phyloP scores from a whole-genome alignment of 2,113 vertebrate genomes.

The Leptocoma aspasia region DNA sequence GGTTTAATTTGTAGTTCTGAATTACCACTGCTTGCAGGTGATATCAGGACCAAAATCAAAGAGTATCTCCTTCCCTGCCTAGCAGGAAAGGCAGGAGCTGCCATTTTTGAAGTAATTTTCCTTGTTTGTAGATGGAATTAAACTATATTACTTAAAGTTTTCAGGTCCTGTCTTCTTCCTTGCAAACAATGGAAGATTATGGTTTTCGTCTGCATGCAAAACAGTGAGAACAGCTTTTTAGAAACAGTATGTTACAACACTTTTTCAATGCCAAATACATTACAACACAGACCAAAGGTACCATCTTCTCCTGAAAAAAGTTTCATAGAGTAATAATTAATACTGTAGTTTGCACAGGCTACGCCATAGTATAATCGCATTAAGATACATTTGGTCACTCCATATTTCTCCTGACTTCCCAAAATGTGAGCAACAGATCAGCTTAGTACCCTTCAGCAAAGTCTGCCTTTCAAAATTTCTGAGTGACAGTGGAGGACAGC shows the following conservation, averaged over 20 bases:
- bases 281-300: neutral
- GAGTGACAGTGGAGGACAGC: neutral
- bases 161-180: neutral
- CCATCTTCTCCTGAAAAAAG: accelerated
- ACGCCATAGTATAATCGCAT: neutral
- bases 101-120: neutral
- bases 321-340: neutral
- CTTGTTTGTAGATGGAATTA: neutral
- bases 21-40: neutral
- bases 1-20: neutral
- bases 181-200: neutral
- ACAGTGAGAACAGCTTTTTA: neutral
- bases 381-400: neutral
- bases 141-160: neutral
- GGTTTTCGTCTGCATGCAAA: neutral
- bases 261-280: neutral
- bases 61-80: neutral
- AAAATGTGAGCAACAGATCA: neutral
- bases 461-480: neutral
- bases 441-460: neutral
- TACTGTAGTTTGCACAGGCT: neutral
- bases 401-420: neutral
- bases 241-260: neutral
- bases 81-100: neutral
- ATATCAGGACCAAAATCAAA: neutral